phyloP scores from a whole-genome alignment of 2,113 vertebrate species.

The Prolemur simus region DNA sequence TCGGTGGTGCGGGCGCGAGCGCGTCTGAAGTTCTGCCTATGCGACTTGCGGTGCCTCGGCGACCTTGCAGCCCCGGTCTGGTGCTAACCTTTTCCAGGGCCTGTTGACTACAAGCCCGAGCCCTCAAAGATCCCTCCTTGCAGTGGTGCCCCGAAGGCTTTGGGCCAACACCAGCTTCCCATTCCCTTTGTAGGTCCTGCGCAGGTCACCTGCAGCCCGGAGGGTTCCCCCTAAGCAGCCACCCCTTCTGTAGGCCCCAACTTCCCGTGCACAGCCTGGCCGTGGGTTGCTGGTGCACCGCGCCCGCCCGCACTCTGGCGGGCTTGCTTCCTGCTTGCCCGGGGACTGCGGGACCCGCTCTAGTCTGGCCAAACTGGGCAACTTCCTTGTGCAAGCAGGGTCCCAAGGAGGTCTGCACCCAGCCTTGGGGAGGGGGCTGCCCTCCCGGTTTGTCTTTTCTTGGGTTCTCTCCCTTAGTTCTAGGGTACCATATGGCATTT shows the following conservation, averaged over 20 bases:
- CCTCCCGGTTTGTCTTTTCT: neutral
- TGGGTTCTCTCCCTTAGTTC: neutral
- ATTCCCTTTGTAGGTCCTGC: neutral
- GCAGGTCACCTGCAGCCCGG: neutral
- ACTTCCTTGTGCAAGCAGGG: neutral
- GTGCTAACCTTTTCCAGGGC: neutral
- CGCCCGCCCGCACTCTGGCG: neutral
- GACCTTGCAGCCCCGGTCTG: neutral
- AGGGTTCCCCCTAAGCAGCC: neutral
- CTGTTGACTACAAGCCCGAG: neutral
- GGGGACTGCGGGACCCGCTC: neutral
- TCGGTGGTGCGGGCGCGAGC: neutral
- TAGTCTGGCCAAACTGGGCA: neutral
- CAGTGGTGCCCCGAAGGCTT: neutral
- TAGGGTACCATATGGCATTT: neutral
- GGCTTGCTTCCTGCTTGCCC: neutral
- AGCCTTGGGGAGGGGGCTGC: neutral
- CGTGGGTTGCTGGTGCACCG: neutral
- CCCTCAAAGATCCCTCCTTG: neutral
- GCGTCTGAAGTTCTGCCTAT: neutral
- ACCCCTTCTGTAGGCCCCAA: neutral
- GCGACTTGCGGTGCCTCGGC: neutral
- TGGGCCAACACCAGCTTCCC: neutral
- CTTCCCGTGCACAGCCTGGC: neutral
- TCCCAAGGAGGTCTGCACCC: neutral